Evolutionary conservation across 2,113 vertebrate genomes (phyloP), one percentile per base, ranked within the genome.

Genomic region (Platichthys stellatus): DNA sequence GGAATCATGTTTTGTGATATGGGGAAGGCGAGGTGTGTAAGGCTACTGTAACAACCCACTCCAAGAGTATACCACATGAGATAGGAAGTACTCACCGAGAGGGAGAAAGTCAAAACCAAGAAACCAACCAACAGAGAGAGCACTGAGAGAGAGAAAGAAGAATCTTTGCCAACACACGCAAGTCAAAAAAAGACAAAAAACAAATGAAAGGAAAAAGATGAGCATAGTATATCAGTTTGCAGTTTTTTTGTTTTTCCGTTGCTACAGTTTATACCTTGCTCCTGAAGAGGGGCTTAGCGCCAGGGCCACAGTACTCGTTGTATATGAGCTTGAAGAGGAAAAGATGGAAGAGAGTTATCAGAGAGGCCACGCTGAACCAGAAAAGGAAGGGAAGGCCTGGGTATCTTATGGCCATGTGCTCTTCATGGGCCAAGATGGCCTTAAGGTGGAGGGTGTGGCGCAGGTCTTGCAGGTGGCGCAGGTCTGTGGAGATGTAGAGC

Each of bases 301-400:
- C 97, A 0, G 97, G 97, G 70, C 98, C 98, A 2, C 98, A 99
- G 86, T 99, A 99, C 89, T 99, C 98, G 0, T 99, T 99, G 94
- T 99, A 99, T 89, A 99, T 99, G 81, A 99, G 97, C 89, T 99
- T 99, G 95, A 99, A 99, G 85, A 99, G 96, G 93, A 99, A 99
- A 43, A 99, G 95, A 90, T 99, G 98, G 95, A 99, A 99, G 63
- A 99, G 93, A 0, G 96, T 97, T 92, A 99, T 98, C 85, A 99
- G 96, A 4, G 98, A 99, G 11, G 98, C 97, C 92, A 99, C 97
- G 3, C 98, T 98, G 94, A 99, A 99, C 97, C 97, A 99, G 93
- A 99, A 99, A 13, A 99, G 93, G 93, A 99, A 99, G 72, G 98
- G 98, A 86, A 99, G 94, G 53, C 97, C 97, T 0, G 97, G 97